phyloP scores from a whole-genome alignment of 2,113 vertebrate species.

The Cnemophilus loriae region DNA sequence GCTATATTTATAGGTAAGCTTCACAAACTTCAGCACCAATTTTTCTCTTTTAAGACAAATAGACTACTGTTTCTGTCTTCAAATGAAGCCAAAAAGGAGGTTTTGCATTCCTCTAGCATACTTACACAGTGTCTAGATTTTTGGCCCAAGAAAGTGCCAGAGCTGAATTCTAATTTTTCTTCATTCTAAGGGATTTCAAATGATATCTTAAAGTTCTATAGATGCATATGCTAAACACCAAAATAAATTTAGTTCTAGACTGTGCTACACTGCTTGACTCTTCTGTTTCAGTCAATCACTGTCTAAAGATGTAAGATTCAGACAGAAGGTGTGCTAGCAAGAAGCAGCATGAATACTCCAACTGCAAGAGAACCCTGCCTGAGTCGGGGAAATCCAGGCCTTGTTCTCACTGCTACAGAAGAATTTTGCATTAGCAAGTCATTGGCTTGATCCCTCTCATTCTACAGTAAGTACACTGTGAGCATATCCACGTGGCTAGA shows the following conservation, averaged over 20 bases:
- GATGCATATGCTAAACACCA: not conserved
- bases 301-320: not conserved
- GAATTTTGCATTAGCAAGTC: not conserved
- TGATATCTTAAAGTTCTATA: not conserved
- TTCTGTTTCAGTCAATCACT: not conserved
- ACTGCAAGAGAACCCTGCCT: not conserved
- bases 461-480: rapidly evolving
- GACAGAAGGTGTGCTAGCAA: not conserved
- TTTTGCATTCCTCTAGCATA: not conserved
- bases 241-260: not conserved
- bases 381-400: not conserved
- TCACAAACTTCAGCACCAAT: not conserved
- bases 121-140: not conserved
- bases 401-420: not conserved
- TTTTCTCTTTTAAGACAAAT: not conserved
- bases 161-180: not conserved
- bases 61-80: not conserved
- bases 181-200: not conserved
- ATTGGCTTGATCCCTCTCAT: not conserved
- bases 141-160: not conserved
- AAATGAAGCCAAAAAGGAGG: not conserved
- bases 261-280: not conserved
- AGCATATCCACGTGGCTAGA: not conserved
- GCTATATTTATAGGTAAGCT: not conserved
- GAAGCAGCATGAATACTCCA: not conserved